Base-by-base conservation (phyloP, 2,888 invertebrate species). In the Agrotis ipsilon region DNA sequence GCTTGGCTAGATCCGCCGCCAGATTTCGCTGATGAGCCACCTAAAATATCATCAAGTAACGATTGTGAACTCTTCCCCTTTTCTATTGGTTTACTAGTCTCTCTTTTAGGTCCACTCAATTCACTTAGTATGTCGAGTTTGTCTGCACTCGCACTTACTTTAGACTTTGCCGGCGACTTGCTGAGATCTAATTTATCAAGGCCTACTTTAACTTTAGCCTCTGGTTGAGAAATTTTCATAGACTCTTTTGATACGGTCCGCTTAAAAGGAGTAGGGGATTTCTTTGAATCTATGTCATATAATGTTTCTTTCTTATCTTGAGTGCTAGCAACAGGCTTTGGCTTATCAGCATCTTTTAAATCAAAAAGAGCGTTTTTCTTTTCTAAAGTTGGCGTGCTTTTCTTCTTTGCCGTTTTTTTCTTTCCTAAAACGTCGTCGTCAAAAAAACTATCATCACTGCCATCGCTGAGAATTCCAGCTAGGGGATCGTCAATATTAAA, bases 401-500 rank as follows among this genome's bases (percentile, higher is more conserved):
- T 92, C 78, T 93, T 93, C 76, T 94, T 94, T 32, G 78, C 64
- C 3, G 92, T 80, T 82, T 94, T 95, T 85, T 94, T 96, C 86
- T 95, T 96, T 21, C 95, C 94, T 51, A 95, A 83, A 68, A 95
- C 96, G 81, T 97, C 97, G 81, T 97, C 97, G 81, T 97, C 97
- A 85, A 97, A 98, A 86, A 98, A 98, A 91, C 97, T 97, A 85
- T 98, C 98, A 84, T 97, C 97, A 84, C 97, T 97, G 71, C 97
- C 97, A 87, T 97, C 97, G 86, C 97, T 97, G 58, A 97, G 91
- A 86, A 97, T 96, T 86, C 97, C 97, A 45, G 96, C 97, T 75
- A 97, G 90, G 16, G 97, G 97, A 90, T 97, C 97, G 62, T 97
- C 97, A 45, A 96, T 87, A 88, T 96, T 96, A 82, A 97, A 96